These are phyloP conservation scores for Tympanoctomys barrerae DNA, from an alignment of 2,797 vertebrate genomes.

Conservation along the genomic window DNA sequence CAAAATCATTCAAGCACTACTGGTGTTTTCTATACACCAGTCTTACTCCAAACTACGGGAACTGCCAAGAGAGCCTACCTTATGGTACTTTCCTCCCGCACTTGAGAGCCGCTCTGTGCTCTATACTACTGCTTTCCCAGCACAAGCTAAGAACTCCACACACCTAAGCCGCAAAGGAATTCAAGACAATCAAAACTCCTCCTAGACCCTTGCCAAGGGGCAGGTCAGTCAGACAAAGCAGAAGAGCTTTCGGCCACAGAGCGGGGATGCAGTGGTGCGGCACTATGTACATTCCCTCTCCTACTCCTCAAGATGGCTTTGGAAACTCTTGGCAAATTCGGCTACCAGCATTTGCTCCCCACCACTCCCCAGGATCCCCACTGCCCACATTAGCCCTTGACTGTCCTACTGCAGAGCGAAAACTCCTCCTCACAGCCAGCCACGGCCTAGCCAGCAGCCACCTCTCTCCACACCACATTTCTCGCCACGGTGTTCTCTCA, in stretches of 20 bases:
- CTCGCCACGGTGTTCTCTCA: background rate
- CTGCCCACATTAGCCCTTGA: background rate
- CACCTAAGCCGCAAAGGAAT: slow-evolving; percentile 50
- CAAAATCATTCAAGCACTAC: slow-evolving; percentile 66
- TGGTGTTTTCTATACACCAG: slow-evolving; percentile 35
- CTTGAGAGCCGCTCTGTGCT: slow-evolving; percentile 53
- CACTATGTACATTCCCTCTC: slow-evolving; percentile 8
- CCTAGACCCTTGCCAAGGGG: slow-evolving; percentile 27
- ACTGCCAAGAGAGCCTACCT: slow-evolving; percentile 59
- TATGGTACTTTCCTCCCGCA: slow-evolving; percentile 51
- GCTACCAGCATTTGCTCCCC: background rate
- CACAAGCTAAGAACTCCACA: slow-evolving; percentile 55
- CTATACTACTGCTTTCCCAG: slow-evolving; percentile 63
- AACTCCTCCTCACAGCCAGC: background rate
- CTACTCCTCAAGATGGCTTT: background rate
- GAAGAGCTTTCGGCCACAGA: background rate
- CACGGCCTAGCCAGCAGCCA: background rate
- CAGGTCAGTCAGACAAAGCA: slow-evolving; percentile 13
- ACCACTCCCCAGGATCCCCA: background rate
- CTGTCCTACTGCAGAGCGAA: background rate
- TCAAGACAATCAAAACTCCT: slow-evolving; percentile 15
- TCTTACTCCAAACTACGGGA: slow-evolving; percentile 48
- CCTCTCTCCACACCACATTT: background rate
- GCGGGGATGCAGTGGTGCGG: background rate
- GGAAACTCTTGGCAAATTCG: background rate